These are phyloP conservation scores for Berghia stephanieae DNA, from an alignment of 1,140 invertebrate species.

Conservation along the genomic window DNA sequence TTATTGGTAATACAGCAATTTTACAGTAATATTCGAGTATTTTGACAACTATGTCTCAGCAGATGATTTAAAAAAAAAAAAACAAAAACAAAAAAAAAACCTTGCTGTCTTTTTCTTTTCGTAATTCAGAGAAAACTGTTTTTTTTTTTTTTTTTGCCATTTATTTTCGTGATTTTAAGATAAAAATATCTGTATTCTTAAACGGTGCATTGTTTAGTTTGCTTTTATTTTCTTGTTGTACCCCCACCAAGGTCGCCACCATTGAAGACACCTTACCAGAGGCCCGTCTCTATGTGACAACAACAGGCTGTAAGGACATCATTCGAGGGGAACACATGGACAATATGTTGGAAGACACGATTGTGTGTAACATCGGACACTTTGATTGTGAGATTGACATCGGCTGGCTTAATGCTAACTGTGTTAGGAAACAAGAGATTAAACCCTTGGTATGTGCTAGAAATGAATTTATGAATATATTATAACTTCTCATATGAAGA, in stretches of 20 bases:
- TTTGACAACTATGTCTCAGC: too few relatives aligned
- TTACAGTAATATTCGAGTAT: too few relatives aligned
- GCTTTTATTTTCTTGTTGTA: too few relatives aligned
- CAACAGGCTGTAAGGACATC: constrained; percentile 96
- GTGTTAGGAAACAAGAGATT: constrained; percentile 88
- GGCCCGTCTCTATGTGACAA: constrained; percentile 97
- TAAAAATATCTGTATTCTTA: too few relatives aligned
- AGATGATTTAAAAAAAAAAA: neutral
- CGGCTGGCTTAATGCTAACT: constrained; percentile 94
- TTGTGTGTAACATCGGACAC: constrained; percentile 99
- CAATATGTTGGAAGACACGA: constrained; percentile 94
- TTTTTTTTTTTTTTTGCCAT: too few relatives aligned
- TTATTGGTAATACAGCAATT: too few relatives aligned
- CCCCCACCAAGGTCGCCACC: constrained; percentile 88
- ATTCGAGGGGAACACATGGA: constrained; percentile 88
- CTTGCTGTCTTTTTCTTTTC: too few relatives aligned
- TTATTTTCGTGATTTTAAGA: too few relatives aligned
- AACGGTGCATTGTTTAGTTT: too few relatives aligned
- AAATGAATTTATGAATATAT: too few relatives aligned
- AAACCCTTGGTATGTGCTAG: constrained; percentile 94
- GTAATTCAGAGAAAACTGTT: neutral
- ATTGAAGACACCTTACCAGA: constrained; percentile 93
- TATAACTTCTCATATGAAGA: too few relatives aligned
- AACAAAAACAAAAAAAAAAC: too few relatives aligned
- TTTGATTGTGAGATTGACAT: constrained; percentile 99